A percentile compares a stretch with the other conserved stretches of the same genome.
Evolutionary conservation across 2,888 invertebrate species (phyloP).

Genomic region (Mellilla xanthometata): DNA sequence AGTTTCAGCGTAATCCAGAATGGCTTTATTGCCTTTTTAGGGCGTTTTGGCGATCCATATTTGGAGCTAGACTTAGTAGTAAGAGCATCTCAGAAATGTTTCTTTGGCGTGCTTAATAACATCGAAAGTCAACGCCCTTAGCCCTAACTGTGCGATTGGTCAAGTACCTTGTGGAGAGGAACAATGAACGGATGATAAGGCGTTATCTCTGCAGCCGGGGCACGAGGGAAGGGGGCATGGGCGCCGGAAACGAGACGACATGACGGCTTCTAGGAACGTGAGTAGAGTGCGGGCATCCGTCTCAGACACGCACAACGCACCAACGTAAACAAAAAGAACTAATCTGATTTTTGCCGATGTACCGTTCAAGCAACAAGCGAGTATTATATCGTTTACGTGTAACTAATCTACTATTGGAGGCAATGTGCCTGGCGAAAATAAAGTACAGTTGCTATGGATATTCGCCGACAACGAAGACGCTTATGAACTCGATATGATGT

Average conservation of each 20-base stretch:
- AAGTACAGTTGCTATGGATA: too few species aligned
- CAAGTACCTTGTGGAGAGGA: conserved; percentile 65
- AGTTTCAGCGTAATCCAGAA: not conserved
- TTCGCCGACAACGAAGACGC: too few species aligned
- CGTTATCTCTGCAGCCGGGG: conserved; percentile 62
- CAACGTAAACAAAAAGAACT: conserved; percentile 24
- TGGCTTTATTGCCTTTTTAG: conserved; percentile 1
- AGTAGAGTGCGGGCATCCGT: conserved; percentile 44
- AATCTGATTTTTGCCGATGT: conserved; percentile 28
- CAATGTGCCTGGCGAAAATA: too few species aligned
- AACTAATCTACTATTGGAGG: not conserved
- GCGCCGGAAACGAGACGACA: conserved; percentile 66
- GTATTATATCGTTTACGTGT: too few species aligned
- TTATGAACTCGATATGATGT: too few species aligned
- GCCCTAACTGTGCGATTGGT: conserved; percentile 53
- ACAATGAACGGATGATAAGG: conserved; percentile 80
- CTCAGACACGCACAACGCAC: conserved; percentile 41
- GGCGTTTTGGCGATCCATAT: not conserved
- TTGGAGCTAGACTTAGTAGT: conserved; percentile 7
- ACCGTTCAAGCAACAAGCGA: conserved; percentile 23
- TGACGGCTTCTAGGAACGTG: conserved; percentile 60
- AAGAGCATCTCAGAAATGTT: conserved; percentile 10
- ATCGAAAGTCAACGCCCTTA: conserved; percentile 64
- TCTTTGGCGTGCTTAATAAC: conserved; percentile 46
- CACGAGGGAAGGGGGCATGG: conserved; percentile 45